phyloP scores from a whole-genome alignment of 1,140 invertebrate genomes.

The Caenorhabditis remanei region DNA sequence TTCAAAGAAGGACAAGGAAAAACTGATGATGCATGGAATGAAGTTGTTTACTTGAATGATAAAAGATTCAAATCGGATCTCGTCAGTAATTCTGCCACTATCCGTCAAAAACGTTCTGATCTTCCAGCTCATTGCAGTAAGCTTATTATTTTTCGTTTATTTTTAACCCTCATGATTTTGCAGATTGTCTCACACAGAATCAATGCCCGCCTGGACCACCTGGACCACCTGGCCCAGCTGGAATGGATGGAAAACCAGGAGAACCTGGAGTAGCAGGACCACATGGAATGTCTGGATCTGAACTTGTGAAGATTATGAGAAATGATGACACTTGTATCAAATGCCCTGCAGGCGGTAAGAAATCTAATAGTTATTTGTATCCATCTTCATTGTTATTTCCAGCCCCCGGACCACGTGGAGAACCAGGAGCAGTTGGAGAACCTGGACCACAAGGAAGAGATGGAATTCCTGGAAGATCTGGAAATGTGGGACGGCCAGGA shows the following conservation, averaged over 20 bases:
- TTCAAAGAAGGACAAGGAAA: slow-evolving; percentile 23
- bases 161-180: background rate
- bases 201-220: slow-evolving; percentile 61
- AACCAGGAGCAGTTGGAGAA: slow-evolving; percentile 43
- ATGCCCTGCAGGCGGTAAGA: slow-evolving; percentile 49
- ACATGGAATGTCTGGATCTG: slow-evolving; percentile 53
- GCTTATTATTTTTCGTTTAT: background rate
- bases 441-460: slow-evolving; percentile 43
- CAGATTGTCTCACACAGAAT: slow-evolving; percentile 54
- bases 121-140: slow-evolving; percentile 62
- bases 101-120: slow-evolving; percentile 45
- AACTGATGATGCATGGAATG: slow-evolving; percentile 62
- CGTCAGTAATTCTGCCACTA: background rate
- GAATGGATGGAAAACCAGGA: slow-evolving; percentile 58
- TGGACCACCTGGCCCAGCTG: slow-evolving; percentile 57
- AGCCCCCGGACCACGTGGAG: slow-evolving; percentile 36
- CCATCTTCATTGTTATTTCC: background rate
- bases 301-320: slow-evolving; percentile 1
- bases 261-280: slow-evolving; percentile 10
- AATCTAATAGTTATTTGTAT: background rate
- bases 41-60: slow-evolving; percentile 54
- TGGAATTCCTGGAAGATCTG: slow-evolving; percentile 46
- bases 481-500: slow-evolving; percentile 49
- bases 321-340: slow-evolving; percentile 54
- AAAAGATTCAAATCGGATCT: slow-evolving; percentile 17